Percentiles rank a stretch among this genome's conserved stretches.
Conservation (phyloP, 2,113 vertebrate species). For the Speoplatyrhinus poulsoni region DNA sequence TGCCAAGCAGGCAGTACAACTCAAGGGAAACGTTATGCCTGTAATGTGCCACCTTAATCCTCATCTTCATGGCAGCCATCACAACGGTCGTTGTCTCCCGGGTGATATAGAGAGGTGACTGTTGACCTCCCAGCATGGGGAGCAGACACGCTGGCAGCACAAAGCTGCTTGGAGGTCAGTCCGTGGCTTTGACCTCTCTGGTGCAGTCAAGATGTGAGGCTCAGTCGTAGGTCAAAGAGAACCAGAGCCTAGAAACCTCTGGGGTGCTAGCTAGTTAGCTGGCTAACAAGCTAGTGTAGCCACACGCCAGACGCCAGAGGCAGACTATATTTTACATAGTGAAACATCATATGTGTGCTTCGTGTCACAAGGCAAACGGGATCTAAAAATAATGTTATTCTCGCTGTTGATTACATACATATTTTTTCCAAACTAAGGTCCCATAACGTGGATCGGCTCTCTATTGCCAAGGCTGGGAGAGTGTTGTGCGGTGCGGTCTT, state of each 20-base stretch:
- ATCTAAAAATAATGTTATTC: too few relatives aligned
- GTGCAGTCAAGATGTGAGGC: conserved; percentile 68
- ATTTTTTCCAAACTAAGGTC: background rate
- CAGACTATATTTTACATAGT: background rate
- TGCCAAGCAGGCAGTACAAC: background rate
- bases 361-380: too few relatives aligned
- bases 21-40: background rate
- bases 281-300: background rate
- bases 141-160: conserved; percentile 18
- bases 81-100: conserved; percentile 35
- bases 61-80: conserved; percentile 19
- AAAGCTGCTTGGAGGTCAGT: conserved; percentile 23
- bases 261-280: conserved; percentile 21
- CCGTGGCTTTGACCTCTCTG: conserved; percentile 52
- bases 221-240: conserved; percentile 15
- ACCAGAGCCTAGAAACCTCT: conserved; percentile 34
- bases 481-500: too few relatives aligned
- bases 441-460: background rate
- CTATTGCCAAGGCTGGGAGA: too few relatives aligned
- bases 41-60: background rate
- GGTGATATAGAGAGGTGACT: conserved; percentile 24
- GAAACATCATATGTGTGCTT: too few relatives aligned
- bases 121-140: conserved; percentile 59
- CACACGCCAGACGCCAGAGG: conserved; percentile 19
- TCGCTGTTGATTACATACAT: background rate